Conservation (phyloP, 2,113 vertebrate species). For the Shinisaurus crocodilurus region DNA sequence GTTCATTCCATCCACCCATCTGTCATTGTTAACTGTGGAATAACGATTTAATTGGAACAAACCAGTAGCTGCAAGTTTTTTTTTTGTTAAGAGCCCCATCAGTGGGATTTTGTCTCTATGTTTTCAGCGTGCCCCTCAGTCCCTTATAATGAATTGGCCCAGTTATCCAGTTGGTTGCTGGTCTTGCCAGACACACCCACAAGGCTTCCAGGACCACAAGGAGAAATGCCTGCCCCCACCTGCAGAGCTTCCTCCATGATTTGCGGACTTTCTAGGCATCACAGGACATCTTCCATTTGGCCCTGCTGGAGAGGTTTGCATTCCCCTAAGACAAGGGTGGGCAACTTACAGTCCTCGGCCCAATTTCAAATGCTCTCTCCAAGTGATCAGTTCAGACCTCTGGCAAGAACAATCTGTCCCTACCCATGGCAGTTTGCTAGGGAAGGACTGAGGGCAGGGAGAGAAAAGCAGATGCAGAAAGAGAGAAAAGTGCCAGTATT, state of each 20-base stretch:
- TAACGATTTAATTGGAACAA: not conserved
- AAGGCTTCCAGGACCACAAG: not conserved
- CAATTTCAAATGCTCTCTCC: not conserved
- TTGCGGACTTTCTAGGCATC: not conserved
- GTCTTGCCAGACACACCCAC: not conserved
- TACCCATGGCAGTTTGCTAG: not conserved
- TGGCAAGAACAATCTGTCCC: no score
- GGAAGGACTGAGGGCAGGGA: not conserved
- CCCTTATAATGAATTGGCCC: not conserved
- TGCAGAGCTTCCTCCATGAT: not conserved
- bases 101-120: no score
- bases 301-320: not conserved
- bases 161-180: not conserved
- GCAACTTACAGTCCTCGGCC: not conserved
- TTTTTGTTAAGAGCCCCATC: not conserved
- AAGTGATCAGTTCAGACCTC: not conserved
- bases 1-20: not conserved
- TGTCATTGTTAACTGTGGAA: not conserved
- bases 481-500: no score
- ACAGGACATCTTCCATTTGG: conserved; percentile 25
- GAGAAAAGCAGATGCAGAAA: no score
- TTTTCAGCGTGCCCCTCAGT: no score
- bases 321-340: not conserved
- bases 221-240: no score
- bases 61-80: no score